Base-by-base conservation (phyloP, 2,888 invertebrate genomes). In the Metacarcinus magister region DNA sequence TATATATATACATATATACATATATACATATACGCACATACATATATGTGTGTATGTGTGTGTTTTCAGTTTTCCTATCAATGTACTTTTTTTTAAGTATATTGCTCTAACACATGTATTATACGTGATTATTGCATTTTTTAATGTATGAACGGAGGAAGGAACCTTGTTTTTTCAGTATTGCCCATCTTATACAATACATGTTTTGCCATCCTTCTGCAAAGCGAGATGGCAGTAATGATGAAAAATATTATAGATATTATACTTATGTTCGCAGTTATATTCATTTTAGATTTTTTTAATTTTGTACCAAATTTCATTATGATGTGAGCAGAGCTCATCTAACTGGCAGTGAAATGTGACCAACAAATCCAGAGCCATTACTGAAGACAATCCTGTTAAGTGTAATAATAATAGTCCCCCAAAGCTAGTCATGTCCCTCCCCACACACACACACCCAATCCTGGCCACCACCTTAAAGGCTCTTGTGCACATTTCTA, bases 321-420 rank as follows among this genome's bases (percentile, higher is more conserved):
- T 28, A 7, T 75, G 28, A 28, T 28, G 75, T 75, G 39, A 39
- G 39, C 87, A 16, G 39, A 87, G 32, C 39, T 10, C 87, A 87
- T 87, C 13, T 87, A 32, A 87, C 39, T 13, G n/a, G 87, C 87
- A 87, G 39, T 87, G 87, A 39, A 87, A 87, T 87, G 87, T 87
- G 19, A 32, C 39, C 0, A 19, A 32, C 87, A 87, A 87, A 39
- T 87, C 39, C 16, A 13, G 39, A 87, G 39, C 32, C 87, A 16
- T 39, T n/a, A 87, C 87, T 87, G 87, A 87, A 87, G 87, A 87
- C 87, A 87, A 87, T 87, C 87, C 39, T 87, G 39, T 39, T 32
- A 75, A 75, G 87, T 87, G 87, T 87, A 87, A 87, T 87, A 87
- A 87, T 39, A 39, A 39, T 87, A 87, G 75, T 82, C 75, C 87